Percentiles rank a stretch among this genome's conserved stretches.
Evolutionary conservation across 64 coral and sea anemone species (phyloP).

Genomic region (Pocillopora verrucosa): DNA sequence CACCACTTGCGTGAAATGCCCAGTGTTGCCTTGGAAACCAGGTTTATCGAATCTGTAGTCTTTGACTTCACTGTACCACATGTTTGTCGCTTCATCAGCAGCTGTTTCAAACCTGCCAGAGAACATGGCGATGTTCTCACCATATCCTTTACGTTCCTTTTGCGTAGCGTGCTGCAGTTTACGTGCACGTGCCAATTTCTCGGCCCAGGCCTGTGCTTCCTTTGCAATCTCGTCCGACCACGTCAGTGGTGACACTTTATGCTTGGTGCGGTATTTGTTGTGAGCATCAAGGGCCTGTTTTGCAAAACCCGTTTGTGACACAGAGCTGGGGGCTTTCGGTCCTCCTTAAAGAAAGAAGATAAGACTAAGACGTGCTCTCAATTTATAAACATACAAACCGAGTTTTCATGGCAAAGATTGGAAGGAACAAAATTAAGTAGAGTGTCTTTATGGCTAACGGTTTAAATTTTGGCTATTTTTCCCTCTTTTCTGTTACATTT

Average conservation of each 20-base stretch:
- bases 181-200: constrained; percentile 24
- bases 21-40: constrained; percentile 61
- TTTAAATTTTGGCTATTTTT: too few relatives aligned
- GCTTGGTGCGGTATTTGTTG: constrained; percentile 50
- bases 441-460: too few relatives aligned
- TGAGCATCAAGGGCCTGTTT: constrained; percentile 33
- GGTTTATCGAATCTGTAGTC: constrained; percentile 61
- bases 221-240: constrained; percentile 52
- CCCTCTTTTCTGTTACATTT: too few relatives aligned
- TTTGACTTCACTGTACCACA: constrained; percentile 61
- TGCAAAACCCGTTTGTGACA: background rate
- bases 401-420: too few relatives aligned
- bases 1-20: constrained; percentile 66
- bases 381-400: too few relatives aligned
- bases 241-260: constrained; percentile 44
- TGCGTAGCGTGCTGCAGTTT: constrained; percentile 43
- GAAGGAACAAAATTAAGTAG: too few relatives aligned
- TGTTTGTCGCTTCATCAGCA: constrained; percentile 30
- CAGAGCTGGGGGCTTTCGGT: background rate
- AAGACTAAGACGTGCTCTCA: too few relatives aligned
- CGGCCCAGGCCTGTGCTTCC: constrained; percentile 69
- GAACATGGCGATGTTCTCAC: constrained; percentile 59
- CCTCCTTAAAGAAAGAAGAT: background rate
- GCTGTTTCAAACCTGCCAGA: constrained; percentile 33
- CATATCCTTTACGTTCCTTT: constrained; percentile 1